Evolutionary conservation across 2,113 vertebrate genomes (phyloP).

Genomic region (Choloepus hoffmanni): DNA sequence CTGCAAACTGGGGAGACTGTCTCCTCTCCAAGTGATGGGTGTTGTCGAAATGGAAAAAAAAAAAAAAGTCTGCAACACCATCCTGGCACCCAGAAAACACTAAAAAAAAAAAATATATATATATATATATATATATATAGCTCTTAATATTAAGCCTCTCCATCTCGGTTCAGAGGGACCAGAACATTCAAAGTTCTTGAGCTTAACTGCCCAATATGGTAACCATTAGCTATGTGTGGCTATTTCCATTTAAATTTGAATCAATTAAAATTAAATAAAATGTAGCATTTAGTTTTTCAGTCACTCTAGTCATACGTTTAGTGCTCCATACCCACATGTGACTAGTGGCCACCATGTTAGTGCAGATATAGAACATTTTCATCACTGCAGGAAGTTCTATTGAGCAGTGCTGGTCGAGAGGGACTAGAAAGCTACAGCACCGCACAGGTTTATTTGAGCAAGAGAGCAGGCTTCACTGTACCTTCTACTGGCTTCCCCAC

Average conservation of each 20-base stretch:
- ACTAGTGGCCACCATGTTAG: no score
- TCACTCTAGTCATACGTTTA: neutral
- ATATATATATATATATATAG: no score
- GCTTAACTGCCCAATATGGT: neutral
- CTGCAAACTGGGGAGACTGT: neutral
- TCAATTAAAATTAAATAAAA: neutral
- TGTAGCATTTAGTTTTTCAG: neutral
- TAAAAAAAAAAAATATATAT: neutral
- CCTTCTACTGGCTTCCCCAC: neutral
- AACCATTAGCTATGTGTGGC: neutral
- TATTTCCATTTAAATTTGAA: neutral
- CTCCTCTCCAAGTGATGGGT: neutral
- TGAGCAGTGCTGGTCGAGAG: neutral
- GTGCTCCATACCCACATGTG: fast-evolving
- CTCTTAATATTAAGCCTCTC: neutral
- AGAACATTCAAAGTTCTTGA: neutral
- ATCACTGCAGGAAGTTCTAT: neutral
- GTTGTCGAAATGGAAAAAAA: neutral
- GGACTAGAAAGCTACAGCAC: neutral
- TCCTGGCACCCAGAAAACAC: neutral
- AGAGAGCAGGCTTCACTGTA: neutral
- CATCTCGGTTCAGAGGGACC: neutral
- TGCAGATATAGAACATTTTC: neutral
- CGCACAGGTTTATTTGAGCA: neutral
- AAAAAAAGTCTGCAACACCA: neutral